A percentile compares a stretch with the other conserved stretches of the same genome.
phyloP scores from a whole-genome alignment of 1,140 invertebrate genomes.

The Patella vulgata region DNA sequence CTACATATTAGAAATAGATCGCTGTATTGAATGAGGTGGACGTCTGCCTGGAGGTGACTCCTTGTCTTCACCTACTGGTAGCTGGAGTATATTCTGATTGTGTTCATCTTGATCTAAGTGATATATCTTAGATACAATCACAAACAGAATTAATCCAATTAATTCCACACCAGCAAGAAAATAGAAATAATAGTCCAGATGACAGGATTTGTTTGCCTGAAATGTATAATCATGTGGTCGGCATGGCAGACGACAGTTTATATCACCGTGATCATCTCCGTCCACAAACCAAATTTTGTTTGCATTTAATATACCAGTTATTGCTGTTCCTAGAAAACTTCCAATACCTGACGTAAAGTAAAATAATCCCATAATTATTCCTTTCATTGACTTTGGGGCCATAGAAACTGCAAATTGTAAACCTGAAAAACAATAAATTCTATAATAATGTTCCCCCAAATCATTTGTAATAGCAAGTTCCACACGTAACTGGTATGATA shows the following conservation, averaged over 20 bases:
- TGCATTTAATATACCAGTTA: conserved; percentile 56
- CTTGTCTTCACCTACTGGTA: no score
- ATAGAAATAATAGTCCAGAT: conserved; percentile 70
- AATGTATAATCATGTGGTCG: not conserved
- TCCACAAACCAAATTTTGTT: conserved; percentile 56
- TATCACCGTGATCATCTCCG: conserved; percentile 59
- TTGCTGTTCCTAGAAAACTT: conserved; percentile 67
- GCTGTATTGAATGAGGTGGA: no score
- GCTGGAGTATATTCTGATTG: no score
- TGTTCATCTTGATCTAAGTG: conserved; percentile 22
- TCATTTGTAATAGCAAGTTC: no score
- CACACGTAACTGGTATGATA: no score
- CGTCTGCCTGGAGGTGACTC: no score
- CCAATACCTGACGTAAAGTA: conserved; percentile 70
- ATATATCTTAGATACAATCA: conserved; percentile 46
- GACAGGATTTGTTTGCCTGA: conserved; percentile 43
- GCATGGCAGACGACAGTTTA: conserved; percentile 62
- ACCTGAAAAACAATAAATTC: conserved; percentile 64
- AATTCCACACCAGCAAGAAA: conserved; percentile 67
- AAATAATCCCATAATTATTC: conserved; percentile 70
- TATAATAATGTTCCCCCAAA: no score
- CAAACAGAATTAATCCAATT: conserved; percentile 57
- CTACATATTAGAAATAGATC: no score
- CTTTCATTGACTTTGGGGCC: conserved; percentile 70
- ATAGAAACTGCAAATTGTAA: conserved; percentile 70